Evolutionary conservation across 2,113 vertebrate genomes (phyloP).

Genomic region (Rhinoderma darwinii): DNA sequence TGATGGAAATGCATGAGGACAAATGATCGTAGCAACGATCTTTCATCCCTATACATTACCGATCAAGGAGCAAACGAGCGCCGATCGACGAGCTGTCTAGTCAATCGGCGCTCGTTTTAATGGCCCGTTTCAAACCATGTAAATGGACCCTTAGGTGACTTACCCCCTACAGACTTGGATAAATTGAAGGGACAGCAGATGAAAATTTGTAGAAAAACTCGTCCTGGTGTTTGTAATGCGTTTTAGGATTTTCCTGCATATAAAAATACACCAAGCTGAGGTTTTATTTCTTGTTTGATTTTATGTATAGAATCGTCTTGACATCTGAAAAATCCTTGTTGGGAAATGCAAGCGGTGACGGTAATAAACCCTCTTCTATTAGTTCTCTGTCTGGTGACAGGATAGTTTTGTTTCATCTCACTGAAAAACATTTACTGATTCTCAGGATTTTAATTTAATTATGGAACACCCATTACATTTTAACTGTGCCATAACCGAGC

Average conservation of each 20-base stretch:
- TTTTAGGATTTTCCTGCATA: neutral
- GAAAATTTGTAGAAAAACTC: neutral
- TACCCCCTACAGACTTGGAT: no score
- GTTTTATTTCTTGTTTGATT: neutral
- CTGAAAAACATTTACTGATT: slow-evolving; percentile 38
- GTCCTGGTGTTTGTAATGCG: neutral
- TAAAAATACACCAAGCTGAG: neutral
- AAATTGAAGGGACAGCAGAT: no score
- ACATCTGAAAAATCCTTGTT: slow-evolving; percentile 4
- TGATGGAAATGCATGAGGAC: no score
- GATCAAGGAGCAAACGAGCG: no score
- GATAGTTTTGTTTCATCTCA: slow-evolving; percentile 27
- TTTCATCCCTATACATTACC: no score
- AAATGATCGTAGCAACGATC: no score
- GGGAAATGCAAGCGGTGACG: neutral
- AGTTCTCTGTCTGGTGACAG: neutral
- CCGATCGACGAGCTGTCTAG: no score
- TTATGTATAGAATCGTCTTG: neutral
- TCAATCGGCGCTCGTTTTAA: no score
- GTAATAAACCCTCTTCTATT: neutral
- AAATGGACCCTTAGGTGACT: no score
- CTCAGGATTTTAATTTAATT: slow-evolving; percentile 52
- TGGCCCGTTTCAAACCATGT: no score
- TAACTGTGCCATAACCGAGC: slow-evolving; percentile 49
- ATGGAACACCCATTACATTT: slow-evolving; percentile 52